Evolutionary conservation across 2,888 invertebrate species (phyloP).

Genomic region (Drosophila cognata): DNA sequence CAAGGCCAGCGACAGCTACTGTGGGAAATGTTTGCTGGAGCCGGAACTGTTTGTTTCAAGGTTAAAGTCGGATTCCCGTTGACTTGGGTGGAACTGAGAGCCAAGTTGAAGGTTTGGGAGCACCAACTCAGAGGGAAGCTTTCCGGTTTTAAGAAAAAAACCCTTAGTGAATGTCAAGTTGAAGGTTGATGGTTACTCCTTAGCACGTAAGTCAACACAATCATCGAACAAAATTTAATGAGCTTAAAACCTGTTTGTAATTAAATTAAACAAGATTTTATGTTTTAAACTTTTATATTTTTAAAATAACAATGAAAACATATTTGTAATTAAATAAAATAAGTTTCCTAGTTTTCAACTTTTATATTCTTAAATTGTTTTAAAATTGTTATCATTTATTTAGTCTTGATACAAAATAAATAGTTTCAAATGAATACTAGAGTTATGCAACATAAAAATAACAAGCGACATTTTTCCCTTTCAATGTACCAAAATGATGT

Average conservation of each 20-base stretch:
- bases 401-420: not conserved
- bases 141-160: not conserved
- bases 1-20: slow-evolving; percentile 51
- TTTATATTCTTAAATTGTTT: not conserved
- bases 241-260: not conserved
- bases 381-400: not conserved
- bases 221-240: not conserved
- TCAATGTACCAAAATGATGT: not conserved
- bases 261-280: not conserved
- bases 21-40: slow-evolving; percentile 54
- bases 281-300: not conserved
- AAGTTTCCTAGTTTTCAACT: not conserved
- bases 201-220: not conserved
- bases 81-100: slow-evolving; percentile 12
- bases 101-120: slow-evolving; percentile 27
- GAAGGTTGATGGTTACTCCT: slow-evolving; percentile 1
- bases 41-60: slow-evolving; percentile 62
- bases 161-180: slow-evolving; percentile 19
- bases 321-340: not conserved
- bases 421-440: not conserved
- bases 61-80: slow-evolving; percentile 32
- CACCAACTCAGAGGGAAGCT: not conserved
- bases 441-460: not conserved
- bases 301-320: not conserved
- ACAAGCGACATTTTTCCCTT: not conserved